A percentile compares a stretch with the other conserved stretches of the same genome.
phyloP scores from a whole-genome alignment of 2,113 vertebrate genomes.

The Gymnogyps californianus region DNA sequence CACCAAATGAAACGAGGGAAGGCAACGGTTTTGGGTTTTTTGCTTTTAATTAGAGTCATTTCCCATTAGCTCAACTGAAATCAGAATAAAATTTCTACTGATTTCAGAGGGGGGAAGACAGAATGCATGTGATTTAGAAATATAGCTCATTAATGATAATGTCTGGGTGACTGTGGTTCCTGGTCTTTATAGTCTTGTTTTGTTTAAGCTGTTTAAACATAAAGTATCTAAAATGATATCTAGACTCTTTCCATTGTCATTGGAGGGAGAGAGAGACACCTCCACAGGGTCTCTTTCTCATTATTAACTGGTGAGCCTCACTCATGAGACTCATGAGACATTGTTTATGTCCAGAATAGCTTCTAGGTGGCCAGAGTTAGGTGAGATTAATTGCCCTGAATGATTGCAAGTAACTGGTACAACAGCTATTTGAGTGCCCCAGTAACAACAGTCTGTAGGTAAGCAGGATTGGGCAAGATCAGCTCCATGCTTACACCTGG shows the following conservation, averaged over 20 bases:
- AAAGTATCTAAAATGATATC: background rate
- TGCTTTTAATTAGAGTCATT: background rate
- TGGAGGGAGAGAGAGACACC: background rate
- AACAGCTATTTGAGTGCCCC: background rate
- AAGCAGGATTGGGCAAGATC: background rate
- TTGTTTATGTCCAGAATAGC: background rate
- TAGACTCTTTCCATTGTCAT: background rate
- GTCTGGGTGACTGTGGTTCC: background rate
- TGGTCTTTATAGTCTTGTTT: background rate
- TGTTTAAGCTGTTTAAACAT: background rate
- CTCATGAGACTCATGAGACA: background rate
- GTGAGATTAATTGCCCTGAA: background rate
- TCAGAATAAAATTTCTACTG: background rate
- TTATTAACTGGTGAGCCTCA: background rate
- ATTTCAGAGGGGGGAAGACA: background rate
- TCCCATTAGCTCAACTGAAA: background rate
- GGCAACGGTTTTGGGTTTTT: fast-evolving
- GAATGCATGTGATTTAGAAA: background rate
- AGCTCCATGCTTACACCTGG: background rate
- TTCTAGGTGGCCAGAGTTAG: background rate
- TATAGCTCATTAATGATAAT: background rate
- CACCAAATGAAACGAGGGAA: background rate
- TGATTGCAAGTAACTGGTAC: background rate
- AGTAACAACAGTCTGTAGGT: background rate
- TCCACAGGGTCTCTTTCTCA: background rate